Evolutionary conservation across 2,113 vertebrate species (phyloP).

Genomic region (Myodes glareolus): DNA sequence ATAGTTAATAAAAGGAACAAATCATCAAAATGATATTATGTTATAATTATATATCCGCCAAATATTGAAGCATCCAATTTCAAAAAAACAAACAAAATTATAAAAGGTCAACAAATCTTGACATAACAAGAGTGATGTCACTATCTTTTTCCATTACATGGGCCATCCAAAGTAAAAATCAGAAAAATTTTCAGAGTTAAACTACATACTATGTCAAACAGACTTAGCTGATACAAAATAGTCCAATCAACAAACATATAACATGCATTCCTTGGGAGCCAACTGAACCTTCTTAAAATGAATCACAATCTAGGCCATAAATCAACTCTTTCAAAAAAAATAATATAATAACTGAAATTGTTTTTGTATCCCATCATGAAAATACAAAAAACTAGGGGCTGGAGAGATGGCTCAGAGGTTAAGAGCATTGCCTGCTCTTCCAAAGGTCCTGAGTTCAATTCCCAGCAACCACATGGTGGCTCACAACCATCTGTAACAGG

Average conservation of each 20-base stretch:
- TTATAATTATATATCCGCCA: not conserved
- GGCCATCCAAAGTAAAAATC: not conserved
- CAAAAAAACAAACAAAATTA: not conserved
- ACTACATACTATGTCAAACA: not conserved
- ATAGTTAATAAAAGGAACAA: not conserved
- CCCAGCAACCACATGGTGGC: too few species aligned
- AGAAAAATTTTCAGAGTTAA: not conserved
- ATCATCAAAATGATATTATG: not conserved
- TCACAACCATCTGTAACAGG: too few species aligned
- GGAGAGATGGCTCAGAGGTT: too few species aligned
- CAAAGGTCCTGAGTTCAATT: too few species aligned
- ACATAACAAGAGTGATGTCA: not conserved
- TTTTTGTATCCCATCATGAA: not conserved
- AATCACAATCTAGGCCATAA: not conserved
- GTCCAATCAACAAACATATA: not conserved
- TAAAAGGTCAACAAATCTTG: not conserved
- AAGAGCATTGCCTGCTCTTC: too few species aligned
- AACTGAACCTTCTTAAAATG: not conserved
- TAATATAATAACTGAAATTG: not conserved
- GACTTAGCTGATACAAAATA: not conserved
- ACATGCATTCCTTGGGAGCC: not conserved
- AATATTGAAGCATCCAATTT: not conserved
- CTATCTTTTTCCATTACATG: not conserved
- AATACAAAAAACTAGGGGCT: not conserved
- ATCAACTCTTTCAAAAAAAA: not conserved